Evolutionary conservation across 2,888 invertebrate species (phyloP).

Genomic region (Lasiommata megera): DNA sequence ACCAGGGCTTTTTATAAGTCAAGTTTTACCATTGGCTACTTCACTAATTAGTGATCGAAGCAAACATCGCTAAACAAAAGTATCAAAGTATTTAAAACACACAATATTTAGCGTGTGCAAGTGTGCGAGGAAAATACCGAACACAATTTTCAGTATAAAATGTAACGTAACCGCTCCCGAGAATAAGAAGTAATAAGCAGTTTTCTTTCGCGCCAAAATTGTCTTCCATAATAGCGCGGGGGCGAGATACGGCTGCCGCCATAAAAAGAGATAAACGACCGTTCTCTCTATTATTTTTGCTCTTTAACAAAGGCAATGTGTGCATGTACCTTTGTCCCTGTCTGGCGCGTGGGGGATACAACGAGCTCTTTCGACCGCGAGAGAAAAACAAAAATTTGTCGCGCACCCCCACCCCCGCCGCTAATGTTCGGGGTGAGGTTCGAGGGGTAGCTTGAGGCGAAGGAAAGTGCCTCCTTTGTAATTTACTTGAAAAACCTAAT

Average conservation of each 20-base stretch:
- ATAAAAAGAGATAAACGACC: slow-evolving; percentile 82
- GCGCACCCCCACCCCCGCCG: slow-evolving; percentile 59
- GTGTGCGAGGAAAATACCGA: slow-evolving; percentile 4
- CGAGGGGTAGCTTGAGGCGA: slow-evolving; percentile 43
- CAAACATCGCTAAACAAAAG: background rate
- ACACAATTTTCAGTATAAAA: slow-evolving; percentile 37
- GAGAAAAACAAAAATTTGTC: slow-evolving; percentile 78
- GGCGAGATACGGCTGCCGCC: slow-evolving; percentile 75
- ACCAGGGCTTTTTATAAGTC: too few species aligned
- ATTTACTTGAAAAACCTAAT: slow-evolving; percentile 74
- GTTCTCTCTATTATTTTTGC: slow-evolving; percentile 80
- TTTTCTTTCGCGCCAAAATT: slow-evolving; percentile 81
- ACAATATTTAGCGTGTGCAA: slow-evolving; percentile 17
- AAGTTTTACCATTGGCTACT: too few species aligned
- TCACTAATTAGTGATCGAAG: too few species aligned
- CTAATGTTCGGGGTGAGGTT: slow-evolving; percentile 66
- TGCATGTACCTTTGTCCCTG: slow-evolving; percentile 73
- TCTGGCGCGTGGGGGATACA: slow-evolving; percentile 43
- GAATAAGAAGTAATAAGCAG: slow-evolving; percentile 81
- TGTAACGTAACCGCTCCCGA: slow-evolving; percentile 49
- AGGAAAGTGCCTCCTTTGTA: slow-evolving; percentile 70
- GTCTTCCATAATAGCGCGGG: slow-evolving; percentile 79
- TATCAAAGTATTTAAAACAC: background rate
- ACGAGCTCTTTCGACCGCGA: slow-evolving; percentile 54
- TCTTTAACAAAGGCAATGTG: slow-evolving; percentile 79